Percentiles rank a stretch among this genome's conserved stretches.
Evolutionary conservation across 2,113 vertebrate species (phyloP).

Genomic region (Jaculus jaculus): DNA sequence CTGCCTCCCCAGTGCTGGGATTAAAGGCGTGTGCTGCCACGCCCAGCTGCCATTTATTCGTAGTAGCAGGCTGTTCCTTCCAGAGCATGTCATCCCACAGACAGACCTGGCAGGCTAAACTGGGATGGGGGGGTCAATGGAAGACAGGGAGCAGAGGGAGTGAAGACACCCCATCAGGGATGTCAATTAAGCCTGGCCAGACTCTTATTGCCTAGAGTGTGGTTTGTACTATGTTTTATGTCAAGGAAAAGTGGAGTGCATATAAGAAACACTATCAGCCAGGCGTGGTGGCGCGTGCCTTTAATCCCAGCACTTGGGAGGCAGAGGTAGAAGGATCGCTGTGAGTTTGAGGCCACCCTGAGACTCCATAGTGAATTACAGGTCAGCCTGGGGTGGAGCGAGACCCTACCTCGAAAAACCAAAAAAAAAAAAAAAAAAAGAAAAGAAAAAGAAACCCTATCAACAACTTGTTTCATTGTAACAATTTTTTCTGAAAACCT

Average conservation of each 20-base stretch:
- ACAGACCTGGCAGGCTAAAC: background rate
- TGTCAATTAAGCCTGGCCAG: background rate
- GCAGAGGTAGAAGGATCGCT: no score
- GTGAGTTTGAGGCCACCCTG: no score
- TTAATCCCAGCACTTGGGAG: no score
- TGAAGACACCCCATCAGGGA: background rate
- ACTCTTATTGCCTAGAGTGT: rapidly evolving
- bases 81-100: background rate
- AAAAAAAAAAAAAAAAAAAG: no score
- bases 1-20: no score
- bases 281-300: no score
- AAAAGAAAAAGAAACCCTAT: no score
- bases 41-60: background rate
- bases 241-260: background rate
- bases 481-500: background rate
- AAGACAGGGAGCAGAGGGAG: background rate
- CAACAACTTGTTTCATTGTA: background rate
- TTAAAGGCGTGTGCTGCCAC: no score
- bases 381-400: no score
- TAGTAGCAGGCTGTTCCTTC: background rate
- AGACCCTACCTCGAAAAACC: no score
- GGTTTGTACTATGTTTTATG: background rate
- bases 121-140: background rate
- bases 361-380: no score
- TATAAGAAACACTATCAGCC: no score